Conservation (phyloP, 2,888 invertebrate genomes). For the Mesorhabditis belari region DNA sequence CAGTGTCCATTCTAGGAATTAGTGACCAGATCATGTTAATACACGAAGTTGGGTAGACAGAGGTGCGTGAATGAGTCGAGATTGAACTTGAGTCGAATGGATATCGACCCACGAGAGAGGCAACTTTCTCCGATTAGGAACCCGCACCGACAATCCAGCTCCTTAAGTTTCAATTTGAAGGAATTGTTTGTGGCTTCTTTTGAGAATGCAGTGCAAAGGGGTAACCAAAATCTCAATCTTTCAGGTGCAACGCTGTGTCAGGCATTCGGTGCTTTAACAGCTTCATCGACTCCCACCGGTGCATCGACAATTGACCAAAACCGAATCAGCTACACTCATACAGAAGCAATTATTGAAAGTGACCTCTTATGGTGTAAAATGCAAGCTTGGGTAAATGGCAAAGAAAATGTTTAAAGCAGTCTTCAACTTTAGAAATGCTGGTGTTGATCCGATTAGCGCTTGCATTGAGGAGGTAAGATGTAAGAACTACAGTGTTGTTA, state of each 20-base stretch:
- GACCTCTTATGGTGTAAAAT: conserved; percentile 2
- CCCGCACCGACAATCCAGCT: conserved; percentile 31
- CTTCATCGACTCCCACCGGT: conserved; percentile 37
- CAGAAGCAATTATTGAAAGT: conserved; percentile 56
- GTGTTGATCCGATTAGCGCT: conserved; percentile 75
- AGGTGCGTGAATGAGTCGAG: not conserved
- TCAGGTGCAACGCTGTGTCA: conserved; percentile 23
- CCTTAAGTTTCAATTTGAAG: not conserved
- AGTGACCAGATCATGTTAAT: conserved; percentile 24
- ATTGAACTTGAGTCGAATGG: conserved; percentile 15
- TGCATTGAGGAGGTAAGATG: not conserved
- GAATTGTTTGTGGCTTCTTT: no score
- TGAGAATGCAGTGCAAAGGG: no score
- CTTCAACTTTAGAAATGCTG: conserved; percentile 19
- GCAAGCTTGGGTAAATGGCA: not conserved
- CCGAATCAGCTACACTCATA: conserved; percentile 53
- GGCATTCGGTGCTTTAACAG: conserved; percentile 30
- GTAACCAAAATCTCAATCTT: conserved; percentile 2
- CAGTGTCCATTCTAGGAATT: conserved; percentile 17
- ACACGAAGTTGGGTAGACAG: conserved; percentile 25
- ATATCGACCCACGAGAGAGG: conserved; percentile 86
- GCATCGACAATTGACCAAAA: conserved; percentile 15
- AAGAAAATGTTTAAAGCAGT: not conserved
- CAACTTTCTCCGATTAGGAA: conserved; percentile 74
- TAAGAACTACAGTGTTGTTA: not conserved